Conservation (phyloP, 2,888 invertebrate species). For the Phasia obesa region DNA sequence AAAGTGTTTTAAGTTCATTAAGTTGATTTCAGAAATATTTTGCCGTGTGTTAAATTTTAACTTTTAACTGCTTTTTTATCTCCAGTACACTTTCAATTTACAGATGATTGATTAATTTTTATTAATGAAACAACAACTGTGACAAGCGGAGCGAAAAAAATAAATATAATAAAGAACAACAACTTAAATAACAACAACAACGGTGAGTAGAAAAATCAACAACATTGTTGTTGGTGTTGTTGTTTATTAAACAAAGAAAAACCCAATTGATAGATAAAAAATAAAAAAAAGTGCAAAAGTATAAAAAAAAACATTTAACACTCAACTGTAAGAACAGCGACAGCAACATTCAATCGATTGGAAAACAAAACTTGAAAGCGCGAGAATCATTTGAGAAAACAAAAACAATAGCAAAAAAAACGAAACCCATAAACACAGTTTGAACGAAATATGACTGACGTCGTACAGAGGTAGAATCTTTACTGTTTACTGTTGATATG, state of each 20-base stretch:
- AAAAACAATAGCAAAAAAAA: neutral
- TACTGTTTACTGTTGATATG: neutral
- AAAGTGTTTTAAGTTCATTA: neutral
- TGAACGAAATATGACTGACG: too few species aligned
- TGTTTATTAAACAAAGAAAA: conserved; percentile 57
- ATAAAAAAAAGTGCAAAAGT: conserved; percentile 55
- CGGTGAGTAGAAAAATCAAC: conserved; percentile 1
- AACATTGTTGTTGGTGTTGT: conserved; percentile 40
- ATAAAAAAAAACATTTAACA: conserved; percentile 37
- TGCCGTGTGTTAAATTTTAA: conserved; percentile 15
- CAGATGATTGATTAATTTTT: conserved; percentile 69
- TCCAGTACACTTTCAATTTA: conserved; percentile 54
- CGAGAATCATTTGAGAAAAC: conserved; percentile 36
- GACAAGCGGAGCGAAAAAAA: conserved; percentile 23
- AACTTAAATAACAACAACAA: conserved; percentile 29
- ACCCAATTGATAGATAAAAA: conserved; percentile 46
- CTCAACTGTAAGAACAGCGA: neutral
- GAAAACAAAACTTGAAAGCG: conserved; percentile 30
- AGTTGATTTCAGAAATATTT: neutral
- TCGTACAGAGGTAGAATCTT: neutral
- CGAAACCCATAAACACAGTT: conserved; percentile 8
- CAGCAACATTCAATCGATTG: conserved; percentile 40
- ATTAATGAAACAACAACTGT: conserved; percentile 54
- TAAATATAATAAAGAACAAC: conserved; percentile 27
- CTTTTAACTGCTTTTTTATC: conserved; percentile 38